A percentile compares a stretch with the other conserved stretches of the same genome.
Conservation (phyloP, 1,140 invertebrate species). For the Frieseomelitta varia region DNA sequence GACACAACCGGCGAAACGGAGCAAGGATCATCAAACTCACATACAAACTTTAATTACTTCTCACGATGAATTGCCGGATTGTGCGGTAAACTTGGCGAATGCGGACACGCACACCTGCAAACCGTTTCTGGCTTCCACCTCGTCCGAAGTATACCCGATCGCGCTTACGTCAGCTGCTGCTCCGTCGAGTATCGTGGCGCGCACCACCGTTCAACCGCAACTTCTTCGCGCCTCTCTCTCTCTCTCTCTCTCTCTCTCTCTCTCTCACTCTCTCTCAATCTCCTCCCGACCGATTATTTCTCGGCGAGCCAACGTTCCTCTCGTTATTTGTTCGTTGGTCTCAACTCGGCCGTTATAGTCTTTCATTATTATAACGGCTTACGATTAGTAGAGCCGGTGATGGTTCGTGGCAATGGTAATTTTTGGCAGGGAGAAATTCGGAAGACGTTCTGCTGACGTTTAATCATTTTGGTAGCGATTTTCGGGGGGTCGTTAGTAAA, state of each 20-base stretch:
- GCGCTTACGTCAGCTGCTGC: conserved; percentile 62
- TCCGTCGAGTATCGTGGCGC: not conserved
- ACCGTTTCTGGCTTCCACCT: conserved; percentile 42
- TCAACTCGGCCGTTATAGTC: not conserved
- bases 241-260: no score
- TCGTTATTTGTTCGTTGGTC: not conserved
- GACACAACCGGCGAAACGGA: conserved; percentile 2
- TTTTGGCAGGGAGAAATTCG: not conserved
- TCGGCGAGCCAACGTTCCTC: not conserved
- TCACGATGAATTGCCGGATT: conserved; percentile 60
- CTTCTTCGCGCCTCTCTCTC: not conserved
- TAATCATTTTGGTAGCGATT: not conserved
- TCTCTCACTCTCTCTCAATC: no score
- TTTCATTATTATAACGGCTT: not conserved
- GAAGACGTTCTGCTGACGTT: not conserved
- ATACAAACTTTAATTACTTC: conserved; percentile 60
- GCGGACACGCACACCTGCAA: conserved; percentile 53
- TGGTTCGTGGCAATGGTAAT: not conserved
- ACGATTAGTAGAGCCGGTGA: not conserved
- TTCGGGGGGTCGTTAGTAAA: no score
- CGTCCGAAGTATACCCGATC: conserved; percentile 55
- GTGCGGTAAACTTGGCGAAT: conserved; percentile 56
- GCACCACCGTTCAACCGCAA: conserved; percentile 39
- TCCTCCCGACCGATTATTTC: not conserved
- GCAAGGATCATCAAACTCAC: conserved; percentile 51